Percentiles rank a stretch among this genome's conserved stretches.
Conservation (phyloP, 2,797 vertebrate species). For the Thamnophis elegans region DNA sequence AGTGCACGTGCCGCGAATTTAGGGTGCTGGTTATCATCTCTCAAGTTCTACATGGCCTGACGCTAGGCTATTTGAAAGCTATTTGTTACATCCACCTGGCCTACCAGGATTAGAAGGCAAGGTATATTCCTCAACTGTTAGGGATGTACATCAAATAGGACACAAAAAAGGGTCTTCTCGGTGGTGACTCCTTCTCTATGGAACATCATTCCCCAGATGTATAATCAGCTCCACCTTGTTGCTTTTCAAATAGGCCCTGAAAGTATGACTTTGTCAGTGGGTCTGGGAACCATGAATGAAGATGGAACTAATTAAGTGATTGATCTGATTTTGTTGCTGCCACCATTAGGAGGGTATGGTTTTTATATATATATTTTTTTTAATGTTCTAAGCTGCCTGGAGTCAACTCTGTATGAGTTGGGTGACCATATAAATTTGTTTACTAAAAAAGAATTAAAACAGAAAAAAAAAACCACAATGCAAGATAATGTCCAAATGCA, state of each 20-base stretch:
- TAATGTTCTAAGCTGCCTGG: no score
- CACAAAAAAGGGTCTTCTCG: background rate
- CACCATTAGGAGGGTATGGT: no score
- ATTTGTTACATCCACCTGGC: background rate
- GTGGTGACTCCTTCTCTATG: no score
- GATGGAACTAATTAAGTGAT: no score
- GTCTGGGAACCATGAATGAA: no score
- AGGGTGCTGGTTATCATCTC: background rate
- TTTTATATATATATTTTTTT: no score
- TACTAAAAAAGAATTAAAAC: background rate
- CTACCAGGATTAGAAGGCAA: background rate
- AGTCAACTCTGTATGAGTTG: no score
- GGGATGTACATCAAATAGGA: background rate
- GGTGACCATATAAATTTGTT: no score
- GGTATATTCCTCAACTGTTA: background rate
- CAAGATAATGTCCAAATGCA: background rate
- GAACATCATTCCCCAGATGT: background rate
- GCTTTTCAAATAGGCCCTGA: no score
- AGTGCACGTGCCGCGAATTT: background rate
- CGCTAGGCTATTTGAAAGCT: background rate
- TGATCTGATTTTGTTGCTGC: no score
- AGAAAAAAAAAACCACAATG: background rate
- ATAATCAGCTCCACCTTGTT: background rate
- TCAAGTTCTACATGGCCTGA: background rate
- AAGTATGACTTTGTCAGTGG: no score